Evolutionary conservation across 2,113 vertebrate species (phyloP).

Genomic region (Coregonus clupeaformis): DNA sequence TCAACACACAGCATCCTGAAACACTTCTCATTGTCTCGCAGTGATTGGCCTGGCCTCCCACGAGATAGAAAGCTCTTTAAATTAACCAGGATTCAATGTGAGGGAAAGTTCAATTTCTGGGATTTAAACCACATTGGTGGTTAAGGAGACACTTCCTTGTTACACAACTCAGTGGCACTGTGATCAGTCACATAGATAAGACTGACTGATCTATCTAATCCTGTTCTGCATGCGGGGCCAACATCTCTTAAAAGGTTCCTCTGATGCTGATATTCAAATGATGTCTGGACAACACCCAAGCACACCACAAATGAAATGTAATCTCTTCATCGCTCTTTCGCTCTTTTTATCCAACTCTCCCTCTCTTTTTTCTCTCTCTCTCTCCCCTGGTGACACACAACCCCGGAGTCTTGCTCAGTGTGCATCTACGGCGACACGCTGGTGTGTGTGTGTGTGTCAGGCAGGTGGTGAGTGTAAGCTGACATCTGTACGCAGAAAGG

Average conservation of each 20-base stretch:
- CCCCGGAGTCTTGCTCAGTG: too few relatives aligned
- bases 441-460: slow-evolving; percentile 33
- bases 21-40: too few relatives aligned
- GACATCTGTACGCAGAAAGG: too few relatives aligned
- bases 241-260: slow-evolving; percentile 1
- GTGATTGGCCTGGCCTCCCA: too few relatives aligned
- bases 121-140: slow-evolving; percentile 22
- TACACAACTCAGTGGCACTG: slow-evolving; percentile 33
- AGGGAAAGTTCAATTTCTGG: slow-evolving; percentile 26
- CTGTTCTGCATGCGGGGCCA: slow-evolving; percentile 18
- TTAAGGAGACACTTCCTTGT: slow-evolving; percentile 17
- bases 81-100: not conserved
- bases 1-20: not conserved
- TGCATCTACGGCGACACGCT: too few relatives aligned
- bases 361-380: too few relatives aligned
- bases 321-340: slow-evolving; percentile 6
- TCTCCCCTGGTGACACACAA: too few relatives aligned
- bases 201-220: slow-evolving; percentile 11
- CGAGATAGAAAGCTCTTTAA: not conserved
- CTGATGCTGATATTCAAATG: slow-evolving; percentile 7
- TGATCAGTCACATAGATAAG: slow-evolving; percentile 4
- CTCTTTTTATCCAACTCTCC: too few relatives aligned
- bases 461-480: slow-evolving; percentile 6
- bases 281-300: slow-evolving; percentile 9
- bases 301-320: slow-evolving; percentile 7